Base-by-base conservation (phyloP, 2,113 vertebrate species). In the Mobula hypostoma region DNA sequence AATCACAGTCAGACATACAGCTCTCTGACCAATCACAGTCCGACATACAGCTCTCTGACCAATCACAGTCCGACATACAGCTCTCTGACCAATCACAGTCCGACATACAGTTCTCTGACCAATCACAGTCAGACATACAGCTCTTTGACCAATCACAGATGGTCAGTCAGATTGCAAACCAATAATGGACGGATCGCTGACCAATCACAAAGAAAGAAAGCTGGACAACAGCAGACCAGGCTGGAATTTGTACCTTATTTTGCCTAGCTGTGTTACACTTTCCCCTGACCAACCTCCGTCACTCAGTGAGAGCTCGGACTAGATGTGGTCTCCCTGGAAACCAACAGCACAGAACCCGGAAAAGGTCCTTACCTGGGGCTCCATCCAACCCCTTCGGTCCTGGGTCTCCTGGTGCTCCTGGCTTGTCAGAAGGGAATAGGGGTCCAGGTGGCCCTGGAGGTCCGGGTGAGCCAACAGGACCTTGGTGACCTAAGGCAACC, bases 311-410 rank as follows among this genome's bases (percentile, higher is more conserved):
- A 24, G 48, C 48, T 12, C 19, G 6, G 8, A 3, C 72, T 5
- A 21, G 21, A 5, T 76, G 72, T 24, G 72, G 24, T 24, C 76
- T 48, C 48, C 48, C 2, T 48, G 48, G 3, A 48, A 74, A 36
- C 9, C 9, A 79, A 15, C 77, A 12, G 2, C 74, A 77, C 5
- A 5, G 8, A 4, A 36, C 15, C 9, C 0, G 0, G n/a, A 79
- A 11, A 14, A 32, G 5, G 40, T 19, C 63, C 94, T 96, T 95
- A 99, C 99, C 99, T 97, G 96, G 96, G 29, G 95, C 95, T 94
- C 99, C 99, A 6, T 97, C 96, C 94, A 95, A 94, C 82, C 99
- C 99, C 0, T 56, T 94, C 0, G 95, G 95, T 0, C 99, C 99
- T 68, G 3, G n/a, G 88, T 99, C 97, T 1, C 99, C 99, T 0